Evolutionary conservation across 1,140 invertebrate species (phyloP).

Genomic region (Euura saliciscinereae): DNA sequence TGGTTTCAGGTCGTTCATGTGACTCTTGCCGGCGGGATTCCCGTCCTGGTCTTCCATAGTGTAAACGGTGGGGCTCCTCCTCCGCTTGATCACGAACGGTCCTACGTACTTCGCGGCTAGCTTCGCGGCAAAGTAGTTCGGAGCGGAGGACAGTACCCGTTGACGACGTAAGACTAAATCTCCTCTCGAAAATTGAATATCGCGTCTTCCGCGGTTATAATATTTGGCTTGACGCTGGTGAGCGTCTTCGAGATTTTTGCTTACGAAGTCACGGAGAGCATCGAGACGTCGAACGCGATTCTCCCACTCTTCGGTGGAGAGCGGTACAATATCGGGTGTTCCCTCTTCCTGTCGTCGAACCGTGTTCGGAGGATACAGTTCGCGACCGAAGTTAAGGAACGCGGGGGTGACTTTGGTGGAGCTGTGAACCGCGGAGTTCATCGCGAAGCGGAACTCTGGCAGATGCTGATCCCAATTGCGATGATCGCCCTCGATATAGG

Average conservation of each 20-base stretch:
- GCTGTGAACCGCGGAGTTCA: constrained; percentile 37
- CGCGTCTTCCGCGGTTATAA: constrained; percentile 29
- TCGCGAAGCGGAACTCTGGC: constrained; percentile 36
- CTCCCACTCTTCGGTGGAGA: neutral
- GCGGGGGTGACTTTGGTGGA: constrained; percentile 42
- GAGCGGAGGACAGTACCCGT: constrained; percentile 24
- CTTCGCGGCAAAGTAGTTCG: constrained; percentile 25
- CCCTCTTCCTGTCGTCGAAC: neutral
- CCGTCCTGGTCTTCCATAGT: neutral
- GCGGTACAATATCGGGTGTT: neutral
- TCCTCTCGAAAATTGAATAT: constrained; percentile 10
- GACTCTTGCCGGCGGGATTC: neutral
- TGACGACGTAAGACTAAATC: constrained; percentile 24
- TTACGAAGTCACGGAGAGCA: neutral
- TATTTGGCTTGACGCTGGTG: neutral
- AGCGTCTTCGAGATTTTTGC: constrained; percentile 4
- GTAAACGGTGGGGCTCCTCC: neutral
- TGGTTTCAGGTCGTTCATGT: neutral
- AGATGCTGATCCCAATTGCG: constrained; percentile 40
- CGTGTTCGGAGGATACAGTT: constrained; percentile 31
- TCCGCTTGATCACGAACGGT: neutral
- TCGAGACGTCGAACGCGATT: constrained; percentile 7
- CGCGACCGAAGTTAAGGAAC: constrained; percentile 46
- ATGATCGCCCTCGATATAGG: constrained; percentile 46
- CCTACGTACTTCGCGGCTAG: constrained; percentile 24